phyloP scores from a whole-genome alignment of 2,113 vertebrate species.

The Hemichromis elongatus region DNA sequence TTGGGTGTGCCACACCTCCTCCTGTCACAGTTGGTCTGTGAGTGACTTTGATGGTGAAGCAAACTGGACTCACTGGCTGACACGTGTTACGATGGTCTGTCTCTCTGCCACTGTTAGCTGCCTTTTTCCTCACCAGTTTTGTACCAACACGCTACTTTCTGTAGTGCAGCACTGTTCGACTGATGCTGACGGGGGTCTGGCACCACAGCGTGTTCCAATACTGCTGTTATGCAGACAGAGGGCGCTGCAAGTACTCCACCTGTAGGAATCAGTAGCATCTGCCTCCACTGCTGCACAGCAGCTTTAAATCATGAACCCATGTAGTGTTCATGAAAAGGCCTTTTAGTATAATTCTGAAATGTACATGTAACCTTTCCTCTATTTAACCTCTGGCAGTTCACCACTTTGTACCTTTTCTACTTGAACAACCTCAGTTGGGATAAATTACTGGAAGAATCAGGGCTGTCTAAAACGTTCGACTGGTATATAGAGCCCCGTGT shows the following conservation, averaged over 20 bases:
- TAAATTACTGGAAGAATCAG: too few relatives aligned
- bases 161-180: neutral
- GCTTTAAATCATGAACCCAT: neutral
- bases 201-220: neutral
- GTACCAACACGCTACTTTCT: rapidly evolving
- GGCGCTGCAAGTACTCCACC: neutral
- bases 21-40: neutral
- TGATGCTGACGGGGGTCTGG: neutral
- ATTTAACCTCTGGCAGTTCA: neutral
- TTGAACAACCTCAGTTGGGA: too few relatives aligned
- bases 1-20: rapidly evolving
- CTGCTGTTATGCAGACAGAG: neutral
- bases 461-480: too few relatives aligned
- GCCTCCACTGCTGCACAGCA: neutral
- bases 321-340: neutral
- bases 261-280: neutral
- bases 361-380: neutral
- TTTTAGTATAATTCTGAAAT: neutral
- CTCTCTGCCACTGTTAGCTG: too few relatives aligned
- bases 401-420: neutral
- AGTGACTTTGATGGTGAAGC: rapidly evolving
- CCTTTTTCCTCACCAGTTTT: neutral
- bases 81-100: neutral
- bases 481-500: too few relatives aligned
- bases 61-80: neutral